These are phyloP conservation scores for Saturnia japonica DNA, from an alignment of 2,888 invertebrate genomes.

Conservation along the genomic window DNA sequence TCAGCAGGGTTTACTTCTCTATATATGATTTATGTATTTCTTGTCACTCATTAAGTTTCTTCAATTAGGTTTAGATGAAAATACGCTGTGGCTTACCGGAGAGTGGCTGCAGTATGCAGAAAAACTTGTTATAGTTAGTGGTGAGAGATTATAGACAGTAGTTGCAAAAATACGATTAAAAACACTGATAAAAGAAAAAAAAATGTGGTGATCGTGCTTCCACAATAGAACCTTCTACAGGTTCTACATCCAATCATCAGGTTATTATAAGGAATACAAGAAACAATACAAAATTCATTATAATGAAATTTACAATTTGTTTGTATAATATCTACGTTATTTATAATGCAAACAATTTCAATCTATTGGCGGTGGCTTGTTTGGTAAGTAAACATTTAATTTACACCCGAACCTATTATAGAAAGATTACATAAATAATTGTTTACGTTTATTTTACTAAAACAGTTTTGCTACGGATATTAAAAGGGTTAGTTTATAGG, in stretches of 20 bases:
- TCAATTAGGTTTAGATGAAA: too few relatives aligned
- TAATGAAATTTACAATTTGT: neutral
- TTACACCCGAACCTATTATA: slow-evolving; percentile 13
- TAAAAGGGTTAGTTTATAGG: neutral
- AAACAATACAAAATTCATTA: neutral
- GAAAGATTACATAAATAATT: slow-evolving; percentile 14
- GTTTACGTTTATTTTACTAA: neutral
- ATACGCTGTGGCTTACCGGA: too few relatives aligned
- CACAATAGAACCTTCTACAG: neutral
- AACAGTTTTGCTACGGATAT: neutral
- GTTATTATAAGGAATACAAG: neutral
- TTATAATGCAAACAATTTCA: slow-evolving; percentile 17
- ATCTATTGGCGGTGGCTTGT: slow-evolving; percentile 21
- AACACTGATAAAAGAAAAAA: too few relatives aligned
- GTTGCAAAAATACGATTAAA: too few relatives aligned
- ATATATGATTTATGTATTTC: too few relatives aligned
- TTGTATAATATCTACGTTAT: neutral
- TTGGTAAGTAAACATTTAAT: slow-evolving; percentile 13
- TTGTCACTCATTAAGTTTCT: too few relatives aligned
- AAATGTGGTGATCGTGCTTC: too few relatives aligned
- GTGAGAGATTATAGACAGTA: too few relatives aligned
- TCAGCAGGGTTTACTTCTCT: too few relatives aligned
- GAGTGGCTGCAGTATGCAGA: too few relatives aligned
- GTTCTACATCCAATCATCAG: neutral
- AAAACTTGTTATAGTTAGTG: too few relatives aligned